Base-by-base conservation (phyloP, 2,113 vertebrate species). In the Tachysurus fulvidraco region DNA sequence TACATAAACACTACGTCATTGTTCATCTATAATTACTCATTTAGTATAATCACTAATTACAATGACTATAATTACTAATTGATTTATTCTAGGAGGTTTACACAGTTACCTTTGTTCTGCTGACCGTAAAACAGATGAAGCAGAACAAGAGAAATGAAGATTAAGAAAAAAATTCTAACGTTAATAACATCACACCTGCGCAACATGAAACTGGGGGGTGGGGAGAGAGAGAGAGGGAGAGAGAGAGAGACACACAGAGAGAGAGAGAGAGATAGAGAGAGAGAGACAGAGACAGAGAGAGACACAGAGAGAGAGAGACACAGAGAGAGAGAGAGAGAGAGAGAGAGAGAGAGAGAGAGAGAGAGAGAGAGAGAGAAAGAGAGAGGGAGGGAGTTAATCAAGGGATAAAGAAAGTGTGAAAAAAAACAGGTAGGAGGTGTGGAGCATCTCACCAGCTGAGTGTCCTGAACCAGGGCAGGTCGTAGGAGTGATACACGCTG, bases 391-490 rank as follows among this genome's bases (percentile, higher is more conserved):
- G 14, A 81, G 73, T 52, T 71, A 87, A 84, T 74, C n/a, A 84
- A 59, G 28, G 25, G 23, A 87, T 25, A 28, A 30, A 77, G 30
- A 28, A 54, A 28, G 77, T 25, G 65, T 67, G 78, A 62, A 41
- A 55, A 67, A 25, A 9, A 52, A 52, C 17, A 50, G 84, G 55
- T 73, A 41, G 25, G 60, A 71, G 44, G 77, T 44, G 46, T 13
- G 28, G 21, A 12, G 14, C 50, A 3, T 60, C 97, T 96, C 93
- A 99, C 98, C 98, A 99, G 91, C 98, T 99, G 90, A 99, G 94
- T 0, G 98, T 99, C 92, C 98, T 94, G 95, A 99, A 99, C 98
- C 98, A 99, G 85, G 98, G 98, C 79, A 99, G 95, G 92, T 99
- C 96, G 1, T 99, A 99, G 0, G 98, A 99, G 93, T 98, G 98